These are phyloP conservation scores for Mesocricetus auratus DNA, from an alignment of 2,113 vertebrate genomes.

Conservation along the genomic window DNA sequence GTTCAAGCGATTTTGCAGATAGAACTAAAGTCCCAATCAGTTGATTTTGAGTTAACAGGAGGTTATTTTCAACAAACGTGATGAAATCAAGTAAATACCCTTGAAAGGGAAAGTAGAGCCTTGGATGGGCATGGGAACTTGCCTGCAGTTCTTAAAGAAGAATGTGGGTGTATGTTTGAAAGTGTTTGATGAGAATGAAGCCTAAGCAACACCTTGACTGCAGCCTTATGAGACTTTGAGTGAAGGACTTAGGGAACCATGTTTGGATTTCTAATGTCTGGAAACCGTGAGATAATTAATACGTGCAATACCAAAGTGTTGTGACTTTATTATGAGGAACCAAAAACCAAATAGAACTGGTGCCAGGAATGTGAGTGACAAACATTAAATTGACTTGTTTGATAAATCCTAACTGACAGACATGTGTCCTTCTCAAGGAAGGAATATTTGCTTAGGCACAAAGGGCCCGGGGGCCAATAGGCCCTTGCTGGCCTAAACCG, in stretches of 20 bases:
- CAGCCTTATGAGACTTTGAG: neutral
- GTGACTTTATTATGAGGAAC: neutral
- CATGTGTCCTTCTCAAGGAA: neutral
- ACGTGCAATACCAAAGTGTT: neutral
- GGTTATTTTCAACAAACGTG: neutral
- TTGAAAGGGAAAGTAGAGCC: neutral
- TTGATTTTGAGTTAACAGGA: neutral
- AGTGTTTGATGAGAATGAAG: neutral
- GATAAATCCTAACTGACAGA: neutral
- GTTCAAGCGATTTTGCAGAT: neutral
- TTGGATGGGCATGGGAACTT: neutral
- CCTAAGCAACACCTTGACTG: neutral
- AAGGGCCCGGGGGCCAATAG: no score
- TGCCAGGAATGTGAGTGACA: neutral
- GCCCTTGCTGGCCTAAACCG: no score
- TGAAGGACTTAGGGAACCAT: neutral
- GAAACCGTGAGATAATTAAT: neutral
- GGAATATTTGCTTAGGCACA: no score
- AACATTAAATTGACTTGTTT: constrained; percentile 5
- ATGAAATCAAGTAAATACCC: neutral
- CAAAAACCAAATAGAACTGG: neutral
- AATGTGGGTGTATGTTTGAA: neutral
- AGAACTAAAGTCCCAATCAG: neutral
- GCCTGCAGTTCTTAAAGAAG: neutral
- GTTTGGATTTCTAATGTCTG: neutral